Conservation (phyloP, 2,888 invertebrate species). For the Drosophila antonietae region DNA sequence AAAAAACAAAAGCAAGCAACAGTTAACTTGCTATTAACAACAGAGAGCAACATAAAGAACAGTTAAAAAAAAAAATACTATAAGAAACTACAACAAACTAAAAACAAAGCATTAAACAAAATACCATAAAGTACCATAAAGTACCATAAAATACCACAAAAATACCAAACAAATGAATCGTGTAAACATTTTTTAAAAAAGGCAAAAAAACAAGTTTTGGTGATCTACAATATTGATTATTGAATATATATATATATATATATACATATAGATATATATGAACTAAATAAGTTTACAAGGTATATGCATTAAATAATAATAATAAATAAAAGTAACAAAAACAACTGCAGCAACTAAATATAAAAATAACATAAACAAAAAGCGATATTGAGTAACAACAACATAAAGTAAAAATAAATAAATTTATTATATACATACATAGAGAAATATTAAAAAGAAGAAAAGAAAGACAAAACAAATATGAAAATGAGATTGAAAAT, state of each 20-base stretch:
- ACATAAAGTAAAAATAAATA: conserved; percentile 51
- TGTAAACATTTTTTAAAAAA: conserved; percentile 81
- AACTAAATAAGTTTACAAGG: conserved; percentile 78
- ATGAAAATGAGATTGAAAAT: conserved; percentile 55
- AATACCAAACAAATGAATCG: conserved; percentile 47
- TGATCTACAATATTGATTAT: conserved; percentile 82
- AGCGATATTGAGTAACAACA: conserved; percentile 43
- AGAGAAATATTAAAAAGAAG: conserved; percentile 72
- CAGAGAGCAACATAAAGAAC: conserved; percentile 39
- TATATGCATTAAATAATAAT: conserved; percentile 59
- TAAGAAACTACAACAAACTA: neutral
- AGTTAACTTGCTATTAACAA: conserved; percentile 18
- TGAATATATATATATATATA: conserved; percentile 59
- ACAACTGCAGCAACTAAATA: conserved; percentile 71
- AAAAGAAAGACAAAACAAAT: conserved; percentile 61
- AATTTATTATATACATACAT: conserved; percentile 78
- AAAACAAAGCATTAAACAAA: neutral
- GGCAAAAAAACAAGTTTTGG: conserved; percentile 78
- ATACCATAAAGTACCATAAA: conserved; percentile 1
- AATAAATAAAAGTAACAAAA: conserved; percentile 36
- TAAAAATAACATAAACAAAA: conserved; percentile 32
- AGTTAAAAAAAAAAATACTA: conserved; percentile 6
- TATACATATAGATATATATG: conserved; percentile 62
- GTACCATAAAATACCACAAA: conserved; percentile 9
- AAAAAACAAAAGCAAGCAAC: conserved; percentile 18